Percentiles rank a stretch among this genome's conserved stretches.
These are phyloP conservation scores for Lamellibrachia satsuma DNA, from an alignment of 2,888 invertebrate genomes.

Conservation along the genomic window DNA sequence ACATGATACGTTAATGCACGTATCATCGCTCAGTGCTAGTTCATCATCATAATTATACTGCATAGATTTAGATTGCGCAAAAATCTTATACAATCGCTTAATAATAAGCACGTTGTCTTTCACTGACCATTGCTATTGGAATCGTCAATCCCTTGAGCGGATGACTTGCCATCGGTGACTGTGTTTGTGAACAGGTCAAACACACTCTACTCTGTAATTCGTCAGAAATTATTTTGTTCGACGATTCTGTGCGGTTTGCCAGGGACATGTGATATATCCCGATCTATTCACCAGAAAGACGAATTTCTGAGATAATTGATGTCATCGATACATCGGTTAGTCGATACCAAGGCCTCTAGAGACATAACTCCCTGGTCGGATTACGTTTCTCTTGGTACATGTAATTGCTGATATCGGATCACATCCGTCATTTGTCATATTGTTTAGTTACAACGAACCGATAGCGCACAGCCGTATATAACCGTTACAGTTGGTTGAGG, in stretches of 20 bases:
- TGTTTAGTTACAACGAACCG: background rate
- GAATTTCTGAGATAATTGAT: background rate
- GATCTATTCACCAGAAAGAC: background rate
- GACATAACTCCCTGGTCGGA: background rate
- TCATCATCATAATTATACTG: background rate
- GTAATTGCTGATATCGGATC: constrained; percentile 3
- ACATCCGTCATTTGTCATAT: constrained; percentile 3
- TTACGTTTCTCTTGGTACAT: background rate
- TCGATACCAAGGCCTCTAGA: background rate
- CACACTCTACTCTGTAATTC: too few species aligned
- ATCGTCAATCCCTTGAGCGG: too few species aligned
- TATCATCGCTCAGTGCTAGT: background rate
- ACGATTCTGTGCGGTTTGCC: background rate
- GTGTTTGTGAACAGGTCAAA: too few species aligned
- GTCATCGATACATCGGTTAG: background rate
- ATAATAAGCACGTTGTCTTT: too few species aligned
- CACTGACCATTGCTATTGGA: too few species aligned
- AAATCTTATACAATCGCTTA: background rate
- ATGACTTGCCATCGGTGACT: too few species aligned
- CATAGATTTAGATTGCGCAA: background rate
- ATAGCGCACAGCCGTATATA: background rate
- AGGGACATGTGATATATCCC: background rate
- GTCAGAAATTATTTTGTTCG: background rate
- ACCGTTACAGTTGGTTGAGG: background rate
- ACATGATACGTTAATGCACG: background rate